phyloP scores from a whole-genome alignment of 2,113 vertebrate genomes.

The Hypocryptadius cinnamomeus region DNA sequence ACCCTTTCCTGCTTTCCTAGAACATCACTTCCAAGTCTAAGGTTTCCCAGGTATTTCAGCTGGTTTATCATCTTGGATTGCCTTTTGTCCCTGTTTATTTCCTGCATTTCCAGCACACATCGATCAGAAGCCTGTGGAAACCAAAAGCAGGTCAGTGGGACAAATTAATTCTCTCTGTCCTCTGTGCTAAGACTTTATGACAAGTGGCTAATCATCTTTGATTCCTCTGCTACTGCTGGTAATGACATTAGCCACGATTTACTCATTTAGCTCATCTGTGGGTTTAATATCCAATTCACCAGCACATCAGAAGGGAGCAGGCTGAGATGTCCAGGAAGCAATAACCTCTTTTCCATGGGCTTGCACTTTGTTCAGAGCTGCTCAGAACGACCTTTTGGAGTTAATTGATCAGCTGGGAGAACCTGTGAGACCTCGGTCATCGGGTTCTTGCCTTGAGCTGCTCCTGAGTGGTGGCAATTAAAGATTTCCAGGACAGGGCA shows the following conservation, averaged over 20 bases:
- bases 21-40: background rate
- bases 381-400: background rate
- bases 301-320: background rate
- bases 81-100: background rate
- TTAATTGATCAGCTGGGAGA: background rate
- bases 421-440: background rate
- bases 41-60: background rate
- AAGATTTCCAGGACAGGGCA: background rate
- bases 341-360: background rate
- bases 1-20: background rate
- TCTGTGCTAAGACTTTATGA: conserved; percentile 5
- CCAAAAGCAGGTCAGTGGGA: conserved; percentile 11
- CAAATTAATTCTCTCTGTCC: conserved; percentile 13
- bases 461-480: background rate
- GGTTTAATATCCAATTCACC: background rate
- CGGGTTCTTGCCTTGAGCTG: background rate
- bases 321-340: background rate
- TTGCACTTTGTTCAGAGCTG: background rate
- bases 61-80: background rate
- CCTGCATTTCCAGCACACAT: background rate
- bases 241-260: conserved; percentile 1
- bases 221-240: conserved; percentile 18
- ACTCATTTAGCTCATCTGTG: conserved; percentile 28
- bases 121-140: background rate
- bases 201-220: conserved; percentile 30